Percentiles rank a stretch among this genome's conserved stretches.
Conservation (phyloP, 2,797 vertebrate genomes). For the Chelidonichthys spinosus region DNA sequence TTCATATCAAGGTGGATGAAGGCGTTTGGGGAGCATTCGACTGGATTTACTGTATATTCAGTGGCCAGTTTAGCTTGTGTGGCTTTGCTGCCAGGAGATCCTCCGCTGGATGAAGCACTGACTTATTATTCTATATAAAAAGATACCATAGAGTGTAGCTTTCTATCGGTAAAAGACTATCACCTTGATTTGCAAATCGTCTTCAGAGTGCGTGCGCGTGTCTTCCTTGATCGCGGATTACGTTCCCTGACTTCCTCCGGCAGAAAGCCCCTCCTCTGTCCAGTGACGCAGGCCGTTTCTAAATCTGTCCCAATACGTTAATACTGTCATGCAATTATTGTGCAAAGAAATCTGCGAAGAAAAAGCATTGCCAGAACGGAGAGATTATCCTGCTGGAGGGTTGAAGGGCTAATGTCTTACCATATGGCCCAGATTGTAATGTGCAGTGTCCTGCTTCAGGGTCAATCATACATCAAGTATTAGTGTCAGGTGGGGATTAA, state of each 20-base stretch:
- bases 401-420: slow-evolving; percentile 85
- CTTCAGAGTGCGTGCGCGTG: slow-evolving; percentile 15
- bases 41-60: slow-evolving; percentile 18
- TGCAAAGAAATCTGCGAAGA: slow-evolving; percentile 87
- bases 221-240: slow-evolving; percentile 76
- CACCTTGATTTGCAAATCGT: neutral
- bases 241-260: slow-evolving; percentile 70
- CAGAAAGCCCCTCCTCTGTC: slow-evolving; percentile 61
- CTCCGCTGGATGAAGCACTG: neutral
- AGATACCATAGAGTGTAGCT: neutral
- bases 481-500: slow-evolving; percentile 90
- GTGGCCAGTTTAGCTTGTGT: slow-evolving; percentile 21
- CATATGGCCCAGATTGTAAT: slow-evolving; percentile 85
- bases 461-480: slow-evolving; percentile 89
- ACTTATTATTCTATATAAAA: neutral
- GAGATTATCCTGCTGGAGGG: slow-evolving; percentile 86
- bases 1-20: slow-evolving; percentile 80
- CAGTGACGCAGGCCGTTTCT: slow-evolving; percentile 73
- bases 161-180: neutral
- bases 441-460: slow-evolving; percentile 82
- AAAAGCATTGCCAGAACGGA: slow-evolving; percentile 83
- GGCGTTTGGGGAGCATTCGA: slow-evolving; percentile 70
- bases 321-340: slow-evolving; percentile 88
- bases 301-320: slow-evolving; percentile 84
- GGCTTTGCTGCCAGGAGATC: slow-evolving; percentile 19